These are phyloP conservation scores for Subacronicta megacephala DNA, from an alignment of 2,888 invertebrate genomes.

Conservation along the genomic window DNA sequence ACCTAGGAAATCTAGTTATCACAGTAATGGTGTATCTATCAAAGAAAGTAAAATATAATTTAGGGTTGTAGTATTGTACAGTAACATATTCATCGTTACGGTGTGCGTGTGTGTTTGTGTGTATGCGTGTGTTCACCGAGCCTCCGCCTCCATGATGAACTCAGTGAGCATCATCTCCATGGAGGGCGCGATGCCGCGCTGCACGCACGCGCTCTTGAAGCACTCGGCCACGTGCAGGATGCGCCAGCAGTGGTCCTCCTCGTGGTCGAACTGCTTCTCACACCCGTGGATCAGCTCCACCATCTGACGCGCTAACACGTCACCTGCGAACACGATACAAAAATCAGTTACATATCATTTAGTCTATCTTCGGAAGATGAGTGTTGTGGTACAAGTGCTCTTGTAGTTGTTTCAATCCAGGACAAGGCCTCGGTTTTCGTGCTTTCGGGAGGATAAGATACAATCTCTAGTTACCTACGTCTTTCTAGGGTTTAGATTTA, in stretches of 20 bases:
- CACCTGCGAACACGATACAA: constrained; percentile 60
- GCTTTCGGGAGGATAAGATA: too few relatives aligned
- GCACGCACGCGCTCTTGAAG: constrained; percentile 72
- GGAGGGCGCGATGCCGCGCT: constrained; percentile 72
- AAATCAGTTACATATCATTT: background rate
- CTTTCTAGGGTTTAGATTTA: too few relatives aligned
- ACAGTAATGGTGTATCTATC: too few relatives aligned
- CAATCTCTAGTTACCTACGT: too few relatives aligned
- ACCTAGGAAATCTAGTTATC: too few relatives aligned
- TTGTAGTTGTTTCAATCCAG: too few relatives aligned
- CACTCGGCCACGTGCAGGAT: constrained; percentile 80
- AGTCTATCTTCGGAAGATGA: too few relatives aligned
- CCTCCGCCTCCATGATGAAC: constrained; percentile 79
- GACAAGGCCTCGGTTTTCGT: too few relatives aligned
- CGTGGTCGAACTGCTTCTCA: constrained; percentile 70
- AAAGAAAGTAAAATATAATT: too few relatives aligned
- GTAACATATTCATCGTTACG: background rate
- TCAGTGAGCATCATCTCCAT: constrained; percentile 80
- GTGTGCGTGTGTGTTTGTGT: background rate
- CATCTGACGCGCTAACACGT: constrained; percentile 72
- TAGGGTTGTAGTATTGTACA: too few relatives aligned
- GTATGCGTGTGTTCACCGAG: constrained; percentile 23
- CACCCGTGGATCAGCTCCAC: constrained; percentile 74
- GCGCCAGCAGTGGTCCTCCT: constrained; percentile 79
- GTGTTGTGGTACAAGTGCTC: too few relatives aligned